Evolutionary conservation across 2,888 invertebrate species (phyloP).

Genomic region (Agapostemon virescens): DNA sequence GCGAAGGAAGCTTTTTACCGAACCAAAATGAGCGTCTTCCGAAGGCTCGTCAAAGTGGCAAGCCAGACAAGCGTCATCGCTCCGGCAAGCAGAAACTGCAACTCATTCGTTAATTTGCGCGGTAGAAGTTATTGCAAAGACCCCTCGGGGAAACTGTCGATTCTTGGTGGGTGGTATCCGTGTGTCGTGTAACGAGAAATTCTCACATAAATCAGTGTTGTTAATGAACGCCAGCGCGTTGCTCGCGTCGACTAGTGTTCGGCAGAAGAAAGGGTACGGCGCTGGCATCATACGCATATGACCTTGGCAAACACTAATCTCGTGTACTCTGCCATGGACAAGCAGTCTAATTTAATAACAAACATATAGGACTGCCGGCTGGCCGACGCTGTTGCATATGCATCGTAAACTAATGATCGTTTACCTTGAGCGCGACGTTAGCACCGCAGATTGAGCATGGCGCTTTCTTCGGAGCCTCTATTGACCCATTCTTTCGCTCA

Average conservation of each 20-base stretch:
- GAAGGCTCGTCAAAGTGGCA: constrained; percentile 56
- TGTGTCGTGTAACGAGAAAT: constrained; percentile 63
- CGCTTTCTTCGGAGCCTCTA: neutral
- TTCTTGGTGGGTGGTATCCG: constrained; percentile 56
- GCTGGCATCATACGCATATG: constrained; percentile 32
- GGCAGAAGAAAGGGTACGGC: constrained; percentile 50
- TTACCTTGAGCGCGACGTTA: constrained; percentile 7
- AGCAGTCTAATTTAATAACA: constrained; percentile 50
- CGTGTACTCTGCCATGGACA: constrained; percentile 34
- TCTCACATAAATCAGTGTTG: constrained; percentile 68
- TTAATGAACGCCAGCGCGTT: constrained; percentile 61
- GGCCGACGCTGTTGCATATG: constrained; percentile 24
- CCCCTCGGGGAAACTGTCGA: constrained; percentile 63
- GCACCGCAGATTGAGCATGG: neutral
- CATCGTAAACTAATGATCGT: constrained; percentile 41
- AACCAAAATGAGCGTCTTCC: constrained; percentile 6
- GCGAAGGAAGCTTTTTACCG: neutral
- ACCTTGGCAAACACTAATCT: constrained; percentile 43
- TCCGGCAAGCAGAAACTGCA: constrained; percentile 62
- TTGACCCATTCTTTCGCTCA: neutral
- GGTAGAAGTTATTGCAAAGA: constrained; percentile 63
- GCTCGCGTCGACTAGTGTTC: constrained; percentile 32
- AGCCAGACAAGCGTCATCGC: constrained; percentile 48
- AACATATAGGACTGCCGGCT: constrained; percentile 33
- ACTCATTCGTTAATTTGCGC: constrained; percentile 70